These are phyloP conservation scores for Enoplosus armatus DNA, from an alignment of 2,797 vertebrate genomes.

Conservation along the genomic window DNA sequence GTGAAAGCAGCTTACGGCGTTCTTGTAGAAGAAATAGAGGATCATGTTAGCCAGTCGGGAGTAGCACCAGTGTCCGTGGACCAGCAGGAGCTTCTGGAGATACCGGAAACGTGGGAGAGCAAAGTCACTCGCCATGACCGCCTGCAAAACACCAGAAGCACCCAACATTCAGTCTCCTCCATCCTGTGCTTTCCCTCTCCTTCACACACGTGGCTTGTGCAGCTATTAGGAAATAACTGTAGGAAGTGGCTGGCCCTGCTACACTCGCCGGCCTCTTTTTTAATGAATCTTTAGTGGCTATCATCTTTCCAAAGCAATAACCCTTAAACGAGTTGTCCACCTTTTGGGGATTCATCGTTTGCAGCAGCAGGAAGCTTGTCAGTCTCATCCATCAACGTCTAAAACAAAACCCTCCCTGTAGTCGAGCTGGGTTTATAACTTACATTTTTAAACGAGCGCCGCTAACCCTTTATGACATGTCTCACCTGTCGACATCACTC, in stretches of 20 bases:
- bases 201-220: background rate
- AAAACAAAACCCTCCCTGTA: slow-evolving; percentile 42
- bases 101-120: slow-evolving; percentile 94
- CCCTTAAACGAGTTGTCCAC: slow-evolving; percentile 34
- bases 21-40: slow-evolving; percentile 99
- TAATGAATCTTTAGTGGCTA: slow-evolving; percentile 57
- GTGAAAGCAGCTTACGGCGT: slow-evolving; percentile 81
- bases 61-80: slow-evolving; percentile 99
- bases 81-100: slow-evolving; percentile 95
- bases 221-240: slow-evolving; percentile 10
- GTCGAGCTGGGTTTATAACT: slow-evolving; percentile 40
- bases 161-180: slow-evolving; percentile 29
- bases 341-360: slow-evolving; percentile 55
- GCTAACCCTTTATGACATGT: slow-evolving; percentile 42
- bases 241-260: background rate
- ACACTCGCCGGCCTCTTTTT: slow-evolving; percentile 15
- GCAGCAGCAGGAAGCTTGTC: slow-evolving; percentile 19
- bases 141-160: slow-evolving; percentile 81
- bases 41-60: slow-evolving; percentile 98
- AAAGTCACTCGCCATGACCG: slow-evolving; percentile 99
- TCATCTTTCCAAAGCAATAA: slow-evolving; percentile 69
- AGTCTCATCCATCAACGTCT: slow-evolving; percentile 52
- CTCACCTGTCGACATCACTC: slow-evolving; percentile 39
- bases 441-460: slow-evolving; percentile 36
- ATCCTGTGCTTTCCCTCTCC: background rate